These are phyloP conservation scores for Gadus chalcogrammus DNA, from an alignment of 2,113 vertebrate species.

Conservation along the genomic window DNA sequence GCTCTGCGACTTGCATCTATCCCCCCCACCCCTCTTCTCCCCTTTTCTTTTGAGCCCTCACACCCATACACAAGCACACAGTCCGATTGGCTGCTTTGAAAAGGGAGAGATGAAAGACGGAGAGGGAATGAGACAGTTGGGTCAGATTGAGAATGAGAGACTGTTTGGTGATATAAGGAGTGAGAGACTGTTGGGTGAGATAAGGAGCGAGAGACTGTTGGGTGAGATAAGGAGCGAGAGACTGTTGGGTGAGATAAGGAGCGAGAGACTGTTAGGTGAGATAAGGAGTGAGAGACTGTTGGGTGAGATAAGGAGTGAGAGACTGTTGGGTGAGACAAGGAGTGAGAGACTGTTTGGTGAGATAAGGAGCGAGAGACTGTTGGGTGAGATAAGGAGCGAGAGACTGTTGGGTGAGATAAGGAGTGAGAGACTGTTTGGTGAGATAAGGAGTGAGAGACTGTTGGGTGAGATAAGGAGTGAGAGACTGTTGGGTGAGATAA, in stretches of 20 bases:
- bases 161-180: not conserved
- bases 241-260: not conserved
- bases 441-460: not conserved
- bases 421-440: not conserved
- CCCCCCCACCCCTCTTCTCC: too few species aligned
- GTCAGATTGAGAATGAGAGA: not conserved
- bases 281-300: not conserved
- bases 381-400: not conserved
- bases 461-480: not conserved
- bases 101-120: not conserved
- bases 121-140: too few species aligned
- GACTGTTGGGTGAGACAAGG: not conserved
- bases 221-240: not conserved
- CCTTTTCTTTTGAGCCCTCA: too few species aligned
- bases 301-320: too few species aligned
- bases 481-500: too few species aligned
- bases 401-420: too few species aligned
- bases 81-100: not conserved
- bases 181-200: not conserved
- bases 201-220: too few species aligned
- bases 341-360: not conserved
- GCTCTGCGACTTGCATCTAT: slow-evolving; percentile 50
- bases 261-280: not conserved
- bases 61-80: too few species aligned
- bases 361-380: not conserved